Conservation (phyloP, 2,113 vertebrate species). For the Corythornis madagascariensis region DNA sequence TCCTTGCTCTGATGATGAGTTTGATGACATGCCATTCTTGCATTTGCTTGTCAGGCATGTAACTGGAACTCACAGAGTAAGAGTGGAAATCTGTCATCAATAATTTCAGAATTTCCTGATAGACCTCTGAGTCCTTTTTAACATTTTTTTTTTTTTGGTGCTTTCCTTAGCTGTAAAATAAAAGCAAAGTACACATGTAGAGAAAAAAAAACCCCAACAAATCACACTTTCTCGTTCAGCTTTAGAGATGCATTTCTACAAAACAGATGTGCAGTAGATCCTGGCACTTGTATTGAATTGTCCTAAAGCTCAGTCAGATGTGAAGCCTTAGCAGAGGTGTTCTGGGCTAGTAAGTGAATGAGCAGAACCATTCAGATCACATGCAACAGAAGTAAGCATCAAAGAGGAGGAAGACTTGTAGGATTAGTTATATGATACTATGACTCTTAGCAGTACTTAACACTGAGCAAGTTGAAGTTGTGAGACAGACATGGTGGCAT, state of each 20-base stretch:
- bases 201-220: not conserved
- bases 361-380: not conserved
- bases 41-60: not conserved
- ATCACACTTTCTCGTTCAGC: not conserved
- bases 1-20: not conserved
- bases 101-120: not conserved
- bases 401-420: conserved; percentile 1
- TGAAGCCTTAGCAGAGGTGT: not conserved
- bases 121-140: not conserved
- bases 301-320: not conserved
- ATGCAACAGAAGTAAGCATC: not conserved
- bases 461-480: not conserved
- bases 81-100: not conserved
- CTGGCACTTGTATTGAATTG: not conserved
- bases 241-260: not conserved
- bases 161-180: not conserved
- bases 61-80: not conserved
- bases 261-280: not conserved
- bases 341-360: not conserved
- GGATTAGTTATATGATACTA: not conserved
- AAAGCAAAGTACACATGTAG: not conserved
- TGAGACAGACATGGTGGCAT: not conserved
- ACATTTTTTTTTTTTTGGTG: not conserved
- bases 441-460: not conserved
- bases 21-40: not conserved